phyloP scores from a whole-genome alignment of 2,888 invertebrate genomes.

The Drosophila phalerata region DNA sequence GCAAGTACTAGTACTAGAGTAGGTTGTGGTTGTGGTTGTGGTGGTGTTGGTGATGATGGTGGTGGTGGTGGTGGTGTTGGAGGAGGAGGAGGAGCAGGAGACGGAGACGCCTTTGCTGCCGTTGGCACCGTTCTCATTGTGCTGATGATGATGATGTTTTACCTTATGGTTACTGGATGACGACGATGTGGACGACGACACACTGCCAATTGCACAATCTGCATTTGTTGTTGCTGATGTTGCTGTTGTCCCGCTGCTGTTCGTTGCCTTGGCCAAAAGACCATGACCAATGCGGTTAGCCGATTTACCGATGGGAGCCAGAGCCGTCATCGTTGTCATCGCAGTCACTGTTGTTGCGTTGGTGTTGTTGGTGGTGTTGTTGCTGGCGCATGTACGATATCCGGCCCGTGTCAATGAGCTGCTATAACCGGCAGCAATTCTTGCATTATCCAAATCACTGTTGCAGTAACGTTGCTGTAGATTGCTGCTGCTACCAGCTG shows the following conservation, averaged over 20 bases:
- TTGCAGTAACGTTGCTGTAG: constrained; percentile 75
- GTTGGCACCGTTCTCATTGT: constrained; percentile 13
- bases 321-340: constrained; percentile 12
- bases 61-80: constrained; percentile 6
- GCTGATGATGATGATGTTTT: constrained; percentile 50
- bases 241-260: neutral
- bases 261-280: constrained; percentile 41
- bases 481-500: constrained; percentile 77
- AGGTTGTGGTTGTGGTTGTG: constrained; percentile 15
- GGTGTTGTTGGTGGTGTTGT: constrained; percentile 15
- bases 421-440: constrained; percentile 71
- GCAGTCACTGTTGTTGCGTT: neutral
- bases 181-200: constrained; percentile 1
- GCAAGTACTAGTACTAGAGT: constrained; percentile 27
- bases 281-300: constrained; percentile 49
- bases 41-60: too few relatives aligned
- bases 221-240: neutral
- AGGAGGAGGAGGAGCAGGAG: constrained; percentile 4
- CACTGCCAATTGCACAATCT: constrained; percentile 7
- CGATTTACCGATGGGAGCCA: constrained; percentile 42
- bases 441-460: constrained; percentile 65
- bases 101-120: constrained; percentile 8
- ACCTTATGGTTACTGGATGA: constrained; percentile 51
- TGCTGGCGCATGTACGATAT: constrained; percentile 67
- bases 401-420: constrained; percentile 79